Conservation (phyloP, 1,140 invertebrate genomes). For the Bursaphelenchus mucronatus region DNA sequence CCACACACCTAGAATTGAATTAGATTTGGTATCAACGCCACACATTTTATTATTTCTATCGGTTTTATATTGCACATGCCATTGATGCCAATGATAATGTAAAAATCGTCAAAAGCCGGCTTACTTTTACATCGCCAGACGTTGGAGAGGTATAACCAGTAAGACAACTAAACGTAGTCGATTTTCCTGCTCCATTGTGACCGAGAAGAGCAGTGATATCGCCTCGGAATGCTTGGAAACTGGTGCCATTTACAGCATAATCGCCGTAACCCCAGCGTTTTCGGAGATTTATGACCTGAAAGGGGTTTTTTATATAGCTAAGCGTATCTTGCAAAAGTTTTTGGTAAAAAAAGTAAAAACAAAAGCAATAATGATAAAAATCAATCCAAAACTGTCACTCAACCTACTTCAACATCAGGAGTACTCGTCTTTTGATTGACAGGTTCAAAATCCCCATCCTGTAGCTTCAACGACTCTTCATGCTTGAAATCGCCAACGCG, state of each 20-base stretch:
- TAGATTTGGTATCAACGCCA: no score
- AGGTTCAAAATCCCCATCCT: slow-evolving; percentile 22
- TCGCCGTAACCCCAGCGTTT: slow-evolving; percentile 36
- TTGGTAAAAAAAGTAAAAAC: no score
- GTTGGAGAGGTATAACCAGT: slow-evolving; percentile 34
- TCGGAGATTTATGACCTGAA: slow-evolving; percentile 8
- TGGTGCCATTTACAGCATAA: slow-evolving; percentile 36
- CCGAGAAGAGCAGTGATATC: slow-evolving; percentile 63
- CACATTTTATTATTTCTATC: no score
- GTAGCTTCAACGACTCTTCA: neutral
- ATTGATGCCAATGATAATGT: no score
- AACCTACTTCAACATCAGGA: slow-evolving; percentile 6
- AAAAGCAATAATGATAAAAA: no score
- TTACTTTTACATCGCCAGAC: slow-evolving; percentile 18
- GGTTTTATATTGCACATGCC: no score
- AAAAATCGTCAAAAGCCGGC: no score
- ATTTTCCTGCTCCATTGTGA: slow-evolving; percentile 58
- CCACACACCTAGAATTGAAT: slow-evolving; percentile 12
- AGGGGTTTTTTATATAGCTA: no score
- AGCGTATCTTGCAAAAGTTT: no score
- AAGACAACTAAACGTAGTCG: slow-evolving; percentile 41
- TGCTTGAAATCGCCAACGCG: slow-evolving; percentile 18
- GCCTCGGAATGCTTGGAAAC: slow-evolving; percentile 32
- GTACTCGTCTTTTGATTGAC: slow-evolving; percentile 21
- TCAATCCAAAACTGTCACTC: no score